Base-by-base conservation (phyloP, 2,888 invertebrate species). In the Drosophila helvetica region DNA sequence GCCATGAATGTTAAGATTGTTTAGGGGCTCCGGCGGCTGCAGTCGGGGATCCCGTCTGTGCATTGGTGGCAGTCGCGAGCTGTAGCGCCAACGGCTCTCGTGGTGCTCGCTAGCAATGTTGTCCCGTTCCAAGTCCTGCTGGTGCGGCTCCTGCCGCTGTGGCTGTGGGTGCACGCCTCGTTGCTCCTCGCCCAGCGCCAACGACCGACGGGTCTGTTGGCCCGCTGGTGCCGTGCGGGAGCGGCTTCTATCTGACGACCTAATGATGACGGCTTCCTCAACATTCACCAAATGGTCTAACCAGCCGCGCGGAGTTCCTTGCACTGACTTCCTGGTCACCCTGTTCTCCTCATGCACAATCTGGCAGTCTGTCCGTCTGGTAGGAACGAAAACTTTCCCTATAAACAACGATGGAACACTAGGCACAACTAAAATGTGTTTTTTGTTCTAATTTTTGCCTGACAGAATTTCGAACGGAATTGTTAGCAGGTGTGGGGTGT, bases 321-420 rank as follows among this genome's bases (percentile, higher is more conserved):
- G 52, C 54, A 22, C 22, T 22, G 22, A 22, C 22, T 22, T 69
- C 54, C 52, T 51, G 48, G 48, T 66, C 67, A 50, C 63, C 54
- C 73, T 68, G 55, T 46, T 65, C 62, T 71, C 67, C 65, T 72
- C 71, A 66, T 81, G 56, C 51, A 57, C 66, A 43, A 53, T 56
- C 46, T 67, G 27, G 52, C 62, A 38, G 50, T 66, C 65, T 75
- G 51, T 66, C 65, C 80, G 63, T 79, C 71, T 74, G 64, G 61
- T 68, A 69, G 64, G 69, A 74, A 80, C 88, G 80, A 75, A 86
- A 86, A 72, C 83, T 86, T 88, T 85, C 84, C 73, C 79, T 69
- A 77, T 80, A 65, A 80, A 77, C 69, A 74, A 80, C 73, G 71
- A 64, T 76, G 74, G 79, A 71, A 76, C 69, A 78, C 75, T 80